Evolutionary conservation across 2,888 invertebrate genomes (phyloP).

Genomic region (Petrolisthes manimaculis): DNA sequence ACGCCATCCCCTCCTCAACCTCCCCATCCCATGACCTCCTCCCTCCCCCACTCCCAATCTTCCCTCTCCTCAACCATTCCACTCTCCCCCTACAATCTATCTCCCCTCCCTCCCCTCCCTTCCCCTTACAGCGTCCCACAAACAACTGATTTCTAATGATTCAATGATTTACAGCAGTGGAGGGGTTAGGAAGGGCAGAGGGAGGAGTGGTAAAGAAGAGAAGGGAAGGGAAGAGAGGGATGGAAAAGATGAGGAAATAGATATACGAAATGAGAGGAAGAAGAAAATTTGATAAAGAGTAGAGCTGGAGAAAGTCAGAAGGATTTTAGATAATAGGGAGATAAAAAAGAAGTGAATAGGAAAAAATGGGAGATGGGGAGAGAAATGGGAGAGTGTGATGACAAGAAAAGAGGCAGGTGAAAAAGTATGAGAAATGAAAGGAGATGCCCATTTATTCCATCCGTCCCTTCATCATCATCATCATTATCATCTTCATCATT

Average conservation of each 20-base stretch:
- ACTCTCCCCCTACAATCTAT: neutral
- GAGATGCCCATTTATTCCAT: no score
- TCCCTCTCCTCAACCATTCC: no score
- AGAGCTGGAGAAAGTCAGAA: neutral
- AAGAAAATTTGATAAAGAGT: neutral
- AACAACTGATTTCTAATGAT: conserved; percentile 1
- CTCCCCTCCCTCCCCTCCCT: neutral
- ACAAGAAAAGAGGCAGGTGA: neutral
- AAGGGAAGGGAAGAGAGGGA: neutral
- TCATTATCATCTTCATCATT: no score
- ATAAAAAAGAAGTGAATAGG: neutral
- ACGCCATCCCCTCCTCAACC: neutral
- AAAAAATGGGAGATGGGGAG: neutral
- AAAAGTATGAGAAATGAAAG: no score
- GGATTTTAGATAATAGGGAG: neutral
- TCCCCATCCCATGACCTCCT: neutral
- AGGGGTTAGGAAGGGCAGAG: conserved; percentile 1
- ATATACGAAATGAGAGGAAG: neutral
- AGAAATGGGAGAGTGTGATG: neutral
- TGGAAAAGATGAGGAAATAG: neutral
- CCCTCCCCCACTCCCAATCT: neutral
- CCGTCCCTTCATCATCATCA: no score
- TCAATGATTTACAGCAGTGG: neutral
- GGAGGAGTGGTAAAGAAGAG: neutral
- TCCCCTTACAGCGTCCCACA: neutral